Base-by-base conservation (phyloP, 2,888 invertebrate species). In the Myathropa florea region DNA sequence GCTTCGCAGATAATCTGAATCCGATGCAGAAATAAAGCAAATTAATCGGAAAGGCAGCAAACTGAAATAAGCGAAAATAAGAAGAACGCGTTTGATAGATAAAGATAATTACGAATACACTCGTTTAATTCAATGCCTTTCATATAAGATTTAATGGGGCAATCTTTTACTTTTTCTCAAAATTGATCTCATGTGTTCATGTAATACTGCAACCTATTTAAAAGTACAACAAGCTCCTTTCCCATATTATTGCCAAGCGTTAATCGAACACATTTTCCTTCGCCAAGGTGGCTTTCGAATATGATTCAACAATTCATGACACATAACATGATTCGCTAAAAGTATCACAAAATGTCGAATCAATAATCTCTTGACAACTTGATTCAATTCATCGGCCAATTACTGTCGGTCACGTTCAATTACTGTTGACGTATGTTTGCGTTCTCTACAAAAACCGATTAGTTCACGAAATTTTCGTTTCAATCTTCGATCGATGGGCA, bases 401-500 rank as follows among this genome's bases (percentile, higher is more conserved):
- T 86, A 86, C 78, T 86, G 86, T 86, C 86, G 86, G 86, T 83
- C 83, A 86, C 79, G 82, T 86, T 86, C 83, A 86, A 79, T 86
- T 86, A 65, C 60, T 71, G 33, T 83, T 83, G 82, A 86, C 71
- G 75, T 83, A 79, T 75, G 70, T 79, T 83, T 81, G 72, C 85
- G 72, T 85, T 77, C 67, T 36, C 81, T 67, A 64, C 67, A 81
- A 85, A 85, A 84, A 82, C 60, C 85, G 81, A 85, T 85, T 85
- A 85, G 85, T 73, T 82, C 72, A 77, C 67, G 33, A 81, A 81
- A 72, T 39, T 81, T 72, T 73, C 55, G 80, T 72, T 71, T 61
- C 60, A 84, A 84, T 80, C 77, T 77, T 53, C 64, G 81, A 64
- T 80, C 59, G 14, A 9, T 36, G 10, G 28, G 59, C 46, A 79